phyloP scores from a whole-genome alignment of 2,113 vertebrate genomes.

The Cololabis saira region DNA sequence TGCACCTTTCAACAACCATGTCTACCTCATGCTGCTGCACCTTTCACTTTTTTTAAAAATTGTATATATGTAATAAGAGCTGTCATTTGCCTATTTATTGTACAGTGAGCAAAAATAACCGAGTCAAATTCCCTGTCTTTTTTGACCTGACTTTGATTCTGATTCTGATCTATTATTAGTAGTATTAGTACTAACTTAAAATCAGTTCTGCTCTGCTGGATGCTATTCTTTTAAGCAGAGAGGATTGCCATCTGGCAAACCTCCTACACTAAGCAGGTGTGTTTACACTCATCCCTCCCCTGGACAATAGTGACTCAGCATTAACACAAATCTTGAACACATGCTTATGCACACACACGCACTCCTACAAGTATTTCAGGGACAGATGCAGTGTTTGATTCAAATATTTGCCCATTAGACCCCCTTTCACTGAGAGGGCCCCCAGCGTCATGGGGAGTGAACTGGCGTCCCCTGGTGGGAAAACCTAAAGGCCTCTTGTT shows the following conservation, averaged over 20 bases:
- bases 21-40: too few relatives aligned
- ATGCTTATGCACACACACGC: background rate
- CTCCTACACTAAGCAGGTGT: conserved; percentile 43
- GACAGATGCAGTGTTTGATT: background rate
- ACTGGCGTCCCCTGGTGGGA: conserved; percentile 77
- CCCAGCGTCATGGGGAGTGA: conserved; percentile 38
- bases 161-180: too few relatives aligned
- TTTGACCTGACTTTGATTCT: too few relatives aligned
- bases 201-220: background rate
- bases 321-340: conserved; percentile 31
- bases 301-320: conserved; percentile 41
- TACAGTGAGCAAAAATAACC: too few relatives aligned
- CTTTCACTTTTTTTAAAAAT: too few relatives aligned
- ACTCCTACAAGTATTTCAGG: background rate
- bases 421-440: background rate
- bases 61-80: too few relatives aligned
- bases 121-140: too few relatives aligned
- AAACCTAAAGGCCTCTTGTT: conserved; percentile 25
- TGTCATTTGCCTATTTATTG: too few relatives aligned
- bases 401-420: conserved; percentile 5
- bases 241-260: background rate
- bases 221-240: background rate
- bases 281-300: conserved; percentile 43
- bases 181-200: background rate
- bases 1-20: too few relatives aligned